These are phyloP conservation scores for Hyla sarda DNA, from an alignment of 2,113 vertebrate genomes.

Conservation along the genomic window DNA sequence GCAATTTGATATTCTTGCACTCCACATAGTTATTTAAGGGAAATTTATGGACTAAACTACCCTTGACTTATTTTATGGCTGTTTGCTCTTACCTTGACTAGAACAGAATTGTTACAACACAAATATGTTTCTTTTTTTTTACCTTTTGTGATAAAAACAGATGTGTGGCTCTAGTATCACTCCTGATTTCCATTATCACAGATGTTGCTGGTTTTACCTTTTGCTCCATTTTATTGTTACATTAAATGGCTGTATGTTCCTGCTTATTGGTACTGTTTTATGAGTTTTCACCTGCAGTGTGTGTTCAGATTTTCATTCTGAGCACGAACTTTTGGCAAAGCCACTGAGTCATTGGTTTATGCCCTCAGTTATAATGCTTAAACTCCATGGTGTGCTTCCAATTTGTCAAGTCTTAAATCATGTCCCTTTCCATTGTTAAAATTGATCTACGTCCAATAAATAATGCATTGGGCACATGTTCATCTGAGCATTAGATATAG, in stretches of 20 bases:
- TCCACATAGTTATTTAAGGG: neutral
- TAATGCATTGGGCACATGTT: neutral
- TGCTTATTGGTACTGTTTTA: neutral
- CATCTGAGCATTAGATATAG: neutral
- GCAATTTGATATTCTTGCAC: neutral
- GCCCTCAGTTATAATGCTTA: neutral
- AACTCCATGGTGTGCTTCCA: neutral
- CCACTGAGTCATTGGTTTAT: neutral
- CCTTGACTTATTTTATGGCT: constrained; percentile 9
- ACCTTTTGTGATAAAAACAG: neutral
- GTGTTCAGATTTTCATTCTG: neutral
- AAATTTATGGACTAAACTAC: neutral
- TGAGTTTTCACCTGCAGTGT: neutral
- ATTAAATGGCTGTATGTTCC: neutral
- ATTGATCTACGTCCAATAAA: neutral
- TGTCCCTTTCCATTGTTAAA: neutral
- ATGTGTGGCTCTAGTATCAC: neutral
- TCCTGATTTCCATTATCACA: neutral
- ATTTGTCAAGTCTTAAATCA: neutral
- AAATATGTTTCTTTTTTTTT: neutral
- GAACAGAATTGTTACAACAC: neutral
- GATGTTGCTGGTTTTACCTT: neutral
- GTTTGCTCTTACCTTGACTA: constrained; percentile 10
- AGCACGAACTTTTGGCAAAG: neutral
- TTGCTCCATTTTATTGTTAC: neutral